These are phyloP conservation scores for Chionis minor DNA, from an alignment of 2,113 vertebrate species.

Conservation along the genomic window DNA sequence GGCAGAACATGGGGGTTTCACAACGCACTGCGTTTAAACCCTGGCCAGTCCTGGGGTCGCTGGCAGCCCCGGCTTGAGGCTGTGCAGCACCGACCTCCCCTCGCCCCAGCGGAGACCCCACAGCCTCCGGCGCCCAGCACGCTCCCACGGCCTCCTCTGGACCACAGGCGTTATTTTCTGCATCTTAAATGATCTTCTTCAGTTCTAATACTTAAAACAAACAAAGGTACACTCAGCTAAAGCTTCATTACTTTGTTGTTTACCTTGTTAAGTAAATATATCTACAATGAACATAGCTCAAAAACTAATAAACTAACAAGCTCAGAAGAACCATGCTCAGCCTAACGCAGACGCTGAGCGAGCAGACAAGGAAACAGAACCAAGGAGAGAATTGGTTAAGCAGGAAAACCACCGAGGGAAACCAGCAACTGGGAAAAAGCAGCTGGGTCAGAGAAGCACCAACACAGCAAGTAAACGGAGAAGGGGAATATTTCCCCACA, in stretches of 20 bases:
- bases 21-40: too few species aligned
- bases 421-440: not conserved
- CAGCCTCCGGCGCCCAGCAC: rapidly evolving
- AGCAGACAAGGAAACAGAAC: not conserved
- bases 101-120: rapidly evolving
- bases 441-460: not conserved
- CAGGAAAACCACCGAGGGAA: not conserved
- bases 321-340: not conserved
- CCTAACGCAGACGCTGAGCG: rapidly evolving
- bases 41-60: not conserved
- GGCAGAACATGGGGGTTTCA: rapidly evolving
- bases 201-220: not conserved
- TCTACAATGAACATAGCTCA: not conserved
- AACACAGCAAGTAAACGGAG: not conserved
- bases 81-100: not conserved
- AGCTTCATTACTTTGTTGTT: not conserved
- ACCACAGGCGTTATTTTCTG: not conserved
- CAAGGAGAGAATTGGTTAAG: not conserved
- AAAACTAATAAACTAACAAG: not conserved
- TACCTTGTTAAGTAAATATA: not conserved
- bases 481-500: too few species aligned
- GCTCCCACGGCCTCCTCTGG: rapidly evolving
- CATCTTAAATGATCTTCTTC: not conserved
- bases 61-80: not conserved
- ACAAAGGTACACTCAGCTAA: not conserved